Percentiles rank a stretch among this genome's conserved stretches.
These are phyloP conservation scores for Drosophila cracens DNA, from an alignment of 2,888 invertebrate genomes.

Conservation along the genomic window DNA sequence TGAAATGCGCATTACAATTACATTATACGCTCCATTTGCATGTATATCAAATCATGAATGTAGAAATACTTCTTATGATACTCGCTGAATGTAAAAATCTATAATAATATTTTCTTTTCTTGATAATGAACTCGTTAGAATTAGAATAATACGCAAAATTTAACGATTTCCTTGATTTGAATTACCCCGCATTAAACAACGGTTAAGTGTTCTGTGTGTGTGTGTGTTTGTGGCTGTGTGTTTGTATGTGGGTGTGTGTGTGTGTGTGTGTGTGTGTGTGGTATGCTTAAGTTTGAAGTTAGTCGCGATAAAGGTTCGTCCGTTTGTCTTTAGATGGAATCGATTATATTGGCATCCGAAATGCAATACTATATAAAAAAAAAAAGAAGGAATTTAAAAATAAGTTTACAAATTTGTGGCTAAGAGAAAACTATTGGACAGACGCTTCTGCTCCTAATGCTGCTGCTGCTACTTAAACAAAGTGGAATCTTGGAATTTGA, in stretches of 20 bases:
- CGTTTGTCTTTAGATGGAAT: constrained; percentile 60
- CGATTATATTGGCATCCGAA: constrained; percentile 36
- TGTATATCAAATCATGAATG: constrained; percentile 61
- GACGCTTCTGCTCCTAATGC: constrained; percentile 4
- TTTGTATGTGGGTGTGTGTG: neutral
- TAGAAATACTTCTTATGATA: constrained; percentile 72
- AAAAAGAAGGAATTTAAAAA: neutral
- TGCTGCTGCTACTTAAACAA: constrained; percentile 27
- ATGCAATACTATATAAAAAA: constrained; percentile 40
- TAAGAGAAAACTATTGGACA: constrained; percentile 32
- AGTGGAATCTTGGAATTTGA: constrained; percentile 61
- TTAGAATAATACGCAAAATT: constrained; percentile 72
- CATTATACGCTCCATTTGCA: constrained; percentile 42
- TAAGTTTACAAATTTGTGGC: constrained; percentile 29
- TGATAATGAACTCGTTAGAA: constrained; percentile 38
- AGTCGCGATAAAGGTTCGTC: constrained; percentile 37
- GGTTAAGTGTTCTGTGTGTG: constrained; percentile 23
- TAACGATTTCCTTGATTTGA: constrained; percentile 25
- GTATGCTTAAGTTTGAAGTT: constrained; percentile 21
- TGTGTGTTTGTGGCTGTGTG: neutral
- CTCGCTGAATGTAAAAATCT: constrained; percentile 26
- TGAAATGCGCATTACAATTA: constrained; percentile 73
- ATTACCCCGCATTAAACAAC: constrained; percentile 37
- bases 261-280: constrained; percentile 8
- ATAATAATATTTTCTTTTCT: neutral